Percentiles rank a stretch among this genome's conserved stretches.
These are phyloP conservation scores for Erethizon dorsatum DNA, from an alignment of 2,797 vertebrate species.

Conservation along the genomic window DNA sequence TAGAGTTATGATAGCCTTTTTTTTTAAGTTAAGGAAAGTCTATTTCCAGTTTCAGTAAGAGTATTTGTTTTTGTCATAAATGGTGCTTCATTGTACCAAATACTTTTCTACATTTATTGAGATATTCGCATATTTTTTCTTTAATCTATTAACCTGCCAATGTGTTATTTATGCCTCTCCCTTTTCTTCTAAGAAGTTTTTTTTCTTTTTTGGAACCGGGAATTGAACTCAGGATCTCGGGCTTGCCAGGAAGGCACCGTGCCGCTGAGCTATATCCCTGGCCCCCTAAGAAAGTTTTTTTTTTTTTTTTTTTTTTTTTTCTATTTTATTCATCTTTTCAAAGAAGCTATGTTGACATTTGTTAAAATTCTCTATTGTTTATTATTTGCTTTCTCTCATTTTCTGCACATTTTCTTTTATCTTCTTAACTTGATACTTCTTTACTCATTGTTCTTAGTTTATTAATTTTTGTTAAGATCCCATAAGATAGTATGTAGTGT, in stretches of 20 bases:
- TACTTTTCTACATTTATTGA: conserved; percentile 55
- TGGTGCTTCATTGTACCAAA: not conserved
- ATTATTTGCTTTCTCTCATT: conserved; percentile 21
- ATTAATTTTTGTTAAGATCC: conserved; percentile 50
- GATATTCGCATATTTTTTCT: not conserved
- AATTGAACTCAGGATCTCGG: too few relatives aligned
- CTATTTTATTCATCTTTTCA: conserved; percentile 27
- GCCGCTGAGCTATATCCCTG: too few relatives aligned
- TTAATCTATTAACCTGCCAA: conserved; percentile 5
- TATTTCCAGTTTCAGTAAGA: not conserved
- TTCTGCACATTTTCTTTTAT: not conserved
- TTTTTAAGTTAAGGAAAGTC: conserved; percentile 29
- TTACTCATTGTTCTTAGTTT: conserved; percentile 62
- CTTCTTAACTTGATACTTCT: conserved; percentile 15
- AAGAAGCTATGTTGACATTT: conserved; percentile 23
- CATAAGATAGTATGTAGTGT: not conserved
- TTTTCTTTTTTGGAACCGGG: too few relatives aligned
- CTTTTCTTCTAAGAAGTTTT: conserved; percentile 46
- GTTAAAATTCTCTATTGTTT: not conserved
- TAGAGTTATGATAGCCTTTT: conserved; percentile 23
- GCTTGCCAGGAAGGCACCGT: too few relatives aligned
- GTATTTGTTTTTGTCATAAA: conserved; percentile 26
- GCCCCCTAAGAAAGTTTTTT: too few relatives aligned
- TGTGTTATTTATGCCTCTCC: not conserved
- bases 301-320: not conserved